Conservation (phyloP, 2,113 vertebrate genomes). For the Orcinus orca region DNA sequence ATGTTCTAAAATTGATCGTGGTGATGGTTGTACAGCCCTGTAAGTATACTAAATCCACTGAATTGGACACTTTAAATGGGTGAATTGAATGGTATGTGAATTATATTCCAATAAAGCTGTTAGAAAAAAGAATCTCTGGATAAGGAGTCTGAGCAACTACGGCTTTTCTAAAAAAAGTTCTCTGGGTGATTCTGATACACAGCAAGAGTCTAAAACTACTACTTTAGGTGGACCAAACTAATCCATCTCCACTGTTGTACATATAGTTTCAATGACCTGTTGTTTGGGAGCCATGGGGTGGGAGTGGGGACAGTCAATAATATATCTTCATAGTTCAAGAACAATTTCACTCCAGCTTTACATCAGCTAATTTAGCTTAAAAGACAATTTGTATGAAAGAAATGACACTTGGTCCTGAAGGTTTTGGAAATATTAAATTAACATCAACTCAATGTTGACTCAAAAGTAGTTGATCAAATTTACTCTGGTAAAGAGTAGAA, state of each 20-base stretch:
- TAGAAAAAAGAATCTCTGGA: background rate
- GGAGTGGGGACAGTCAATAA: rapidly evolving
- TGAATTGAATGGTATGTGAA: background rate
- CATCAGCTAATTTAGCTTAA: background rate
- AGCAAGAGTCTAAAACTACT: background rate
- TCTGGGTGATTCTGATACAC: background rate
- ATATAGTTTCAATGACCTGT: background rate
- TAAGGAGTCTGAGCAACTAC: background rate
- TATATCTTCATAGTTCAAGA: background rate
- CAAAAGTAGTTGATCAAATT: background rate
- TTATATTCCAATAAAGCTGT: background rate
- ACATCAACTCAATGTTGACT: background rate
- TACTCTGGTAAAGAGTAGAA: background rate
- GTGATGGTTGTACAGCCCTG: background rate
- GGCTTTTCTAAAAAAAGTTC: background rate
- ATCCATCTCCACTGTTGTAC: background rate
- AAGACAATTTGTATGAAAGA: background rate
- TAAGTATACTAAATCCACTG: background rate
- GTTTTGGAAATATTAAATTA: background rate
- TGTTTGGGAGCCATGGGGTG: background rate
- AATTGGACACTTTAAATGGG: background rate
- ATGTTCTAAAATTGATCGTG: background rate
- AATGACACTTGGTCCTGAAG: background rate
- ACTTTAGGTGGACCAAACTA: background rate
- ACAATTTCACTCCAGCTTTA: background rate